Conservation (phyloP, 2,888 invertebrate genomes). For the Sialis fuliginosa region DNA sequence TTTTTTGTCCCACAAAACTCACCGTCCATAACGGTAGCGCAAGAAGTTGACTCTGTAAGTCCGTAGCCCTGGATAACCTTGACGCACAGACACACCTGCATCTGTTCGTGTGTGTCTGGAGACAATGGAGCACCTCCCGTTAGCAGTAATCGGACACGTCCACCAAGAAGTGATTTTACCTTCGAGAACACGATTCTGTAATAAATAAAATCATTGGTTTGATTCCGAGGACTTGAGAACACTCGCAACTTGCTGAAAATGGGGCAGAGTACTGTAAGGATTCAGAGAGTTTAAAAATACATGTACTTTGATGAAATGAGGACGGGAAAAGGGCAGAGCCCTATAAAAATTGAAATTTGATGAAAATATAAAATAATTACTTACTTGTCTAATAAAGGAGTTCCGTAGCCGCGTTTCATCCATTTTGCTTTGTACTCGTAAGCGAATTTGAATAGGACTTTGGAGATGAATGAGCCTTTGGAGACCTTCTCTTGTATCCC, state of each 20-base stretch:
- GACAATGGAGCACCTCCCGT: slow-evolving; percentile 92
- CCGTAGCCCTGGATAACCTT: slow-evolving; percentile 90
- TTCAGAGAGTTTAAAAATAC: slow-evolving; percentile 4
- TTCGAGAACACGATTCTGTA: slow-evolving; percentile 38
- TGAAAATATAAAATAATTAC: slow-evolving; percentile 8
- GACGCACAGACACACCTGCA: slow-evolving; percentile 78
- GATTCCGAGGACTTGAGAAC: neutral
- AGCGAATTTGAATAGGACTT: slow-evolving; percentile 83
- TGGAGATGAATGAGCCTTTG: slow-evolving; percentile 58
- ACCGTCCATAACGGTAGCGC: slow-evolving; percentile 74
- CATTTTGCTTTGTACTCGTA: slow-evolving; percentile 84
- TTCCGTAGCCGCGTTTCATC: slow-evolving; percentile 65
- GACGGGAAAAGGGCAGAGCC: neutral
- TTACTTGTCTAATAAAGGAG: slow-evolving; percentile 54
- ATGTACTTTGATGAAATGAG: neutral
- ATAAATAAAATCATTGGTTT: slow-evolving; percentile 6
- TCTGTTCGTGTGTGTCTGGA: slow-evolving; percentile 88
- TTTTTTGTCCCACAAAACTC: slow-evolving; percentile 17
- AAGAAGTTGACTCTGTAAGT: slow-evolving; percentile 91
- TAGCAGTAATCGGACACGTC: slow-evolving; percentile 72
- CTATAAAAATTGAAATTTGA: neutral
- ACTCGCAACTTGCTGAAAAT: neutral
- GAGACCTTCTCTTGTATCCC: slow-evolving; percentile 88
- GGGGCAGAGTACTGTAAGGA: neutral
- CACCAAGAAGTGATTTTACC: slow-evolving; percentile 54